Conservation (phyloP, 2,797 vertebrate genomes). For the Poeciliopsis presidionis region DNA sequence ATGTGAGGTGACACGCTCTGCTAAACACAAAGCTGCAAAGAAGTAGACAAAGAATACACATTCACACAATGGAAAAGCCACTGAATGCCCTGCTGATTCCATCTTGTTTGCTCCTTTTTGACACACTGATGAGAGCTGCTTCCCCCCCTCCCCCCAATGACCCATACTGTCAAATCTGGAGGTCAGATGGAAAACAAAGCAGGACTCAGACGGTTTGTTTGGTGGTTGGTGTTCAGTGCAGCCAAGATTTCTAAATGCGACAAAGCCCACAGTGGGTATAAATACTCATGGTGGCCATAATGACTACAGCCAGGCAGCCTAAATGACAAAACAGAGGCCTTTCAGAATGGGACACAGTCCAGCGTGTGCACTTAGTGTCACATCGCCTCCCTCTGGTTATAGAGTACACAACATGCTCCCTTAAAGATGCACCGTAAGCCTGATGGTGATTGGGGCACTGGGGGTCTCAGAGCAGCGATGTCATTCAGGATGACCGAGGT, state of each 20-base stretch:
- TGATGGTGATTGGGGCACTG: not conserved
- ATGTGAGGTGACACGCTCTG: conserved; percentile 72
- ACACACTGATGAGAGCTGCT: conserved; percentile 10
- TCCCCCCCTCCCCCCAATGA: not conserved
- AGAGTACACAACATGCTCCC: conserved; percentile 24
- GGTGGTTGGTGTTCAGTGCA: conserved; percentile 21
- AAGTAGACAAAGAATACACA: conserved; percentile 36
- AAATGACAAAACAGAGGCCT: conserved; percentile 35
- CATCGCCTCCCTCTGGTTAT: conserved; percentile 66
- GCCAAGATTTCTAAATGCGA: conserved; percentile 51
- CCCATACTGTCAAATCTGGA: conserved; percentile 45
- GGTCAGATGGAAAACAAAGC: conserved; percentile 37
- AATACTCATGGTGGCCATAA: conserved; percentile 58
- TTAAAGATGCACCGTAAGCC: not conserved
- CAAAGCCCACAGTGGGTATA: conserved; percentile 55
- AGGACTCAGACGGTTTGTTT: conserved; percentile 19
- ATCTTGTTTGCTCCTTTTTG: conserved; percentile 40
- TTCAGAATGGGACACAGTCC: not conserved
- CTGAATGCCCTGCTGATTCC: conserved; percentile 29
- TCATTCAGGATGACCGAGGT: conserved; percentile 50
- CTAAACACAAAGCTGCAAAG: conserved; percentile 66
- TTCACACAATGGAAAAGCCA: conserved; percentile 22
- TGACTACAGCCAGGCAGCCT: conserved; percentile 32
- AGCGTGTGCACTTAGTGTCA: conserved; percentile 41
- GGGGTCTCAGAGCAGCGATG: conserved; percentile 26